These are phyloP conservation scores for Calypte anna DNA, from an alignment of 2,113 vertebrate species.

Conservation along the genomic window DNA sequence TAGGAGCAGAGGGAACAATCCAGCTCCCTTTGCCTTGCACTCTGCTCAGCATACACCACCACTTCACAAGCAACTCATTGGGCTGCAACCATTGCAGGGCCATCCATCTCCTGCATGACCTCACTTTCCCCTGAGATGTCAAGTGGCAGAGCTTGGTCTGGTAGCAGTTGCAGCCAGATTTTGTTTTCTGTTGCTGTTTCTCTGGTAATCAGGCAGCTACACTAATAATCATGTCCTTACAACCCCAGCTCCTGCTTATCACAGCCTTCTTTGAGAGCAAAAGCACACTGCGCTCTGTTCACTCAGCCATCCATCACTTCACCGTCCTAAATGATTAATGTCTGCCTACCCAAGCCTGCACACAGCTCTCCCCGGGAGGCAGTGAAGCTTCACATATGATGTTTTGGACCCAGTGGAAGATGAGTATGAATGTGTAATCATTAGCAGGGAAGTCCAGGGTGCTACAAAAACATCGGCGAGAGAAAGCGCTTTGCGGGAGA, in stretches of 20 bases:
- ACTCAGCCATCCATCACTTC: background rate
- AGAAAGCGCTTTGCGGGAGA: background rate
- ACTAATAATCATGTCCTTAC: conserved; percentile 61
- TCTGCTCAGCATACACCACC: background rate
- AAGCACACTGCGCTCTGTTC: background rate
- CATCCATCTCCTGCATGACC: background rate
- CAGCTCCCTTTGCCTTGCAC: background rate
- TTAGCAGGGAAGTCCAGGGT: background rate
- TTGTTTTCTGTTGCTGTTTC: conserved; percentile 8
- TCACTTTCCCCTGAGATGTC: background rate
- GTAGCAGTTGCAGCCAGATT: background rate
- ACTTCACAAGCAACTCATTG: background rate
- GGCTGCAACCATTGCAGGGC: background rate
- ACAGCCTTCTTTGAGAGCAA: background rate
- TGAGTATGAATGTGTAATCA: background rate
- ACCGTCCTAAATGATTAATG: conserved; percentile 25
- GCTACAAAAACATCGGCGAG: accelerated
- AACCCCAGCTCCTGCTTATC: conserved; percentile 42
- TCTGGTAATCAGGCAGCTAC: conserved; percentile 61
- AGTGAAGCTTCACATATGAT: background rate
- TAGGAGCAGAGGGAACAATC: background rate
- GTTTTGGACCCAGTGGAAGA: background rate
- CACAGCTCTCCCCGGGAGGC: background rate
- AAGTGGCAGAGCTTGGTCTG: background rate
- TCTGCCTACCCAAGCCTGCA: background rate